Evolutionary conservation across 2,113 vertebrate genomes (phyloP), one percentile per base, ranked within the genome.

Genomic region (Syngnathus scovelli): DNA sequence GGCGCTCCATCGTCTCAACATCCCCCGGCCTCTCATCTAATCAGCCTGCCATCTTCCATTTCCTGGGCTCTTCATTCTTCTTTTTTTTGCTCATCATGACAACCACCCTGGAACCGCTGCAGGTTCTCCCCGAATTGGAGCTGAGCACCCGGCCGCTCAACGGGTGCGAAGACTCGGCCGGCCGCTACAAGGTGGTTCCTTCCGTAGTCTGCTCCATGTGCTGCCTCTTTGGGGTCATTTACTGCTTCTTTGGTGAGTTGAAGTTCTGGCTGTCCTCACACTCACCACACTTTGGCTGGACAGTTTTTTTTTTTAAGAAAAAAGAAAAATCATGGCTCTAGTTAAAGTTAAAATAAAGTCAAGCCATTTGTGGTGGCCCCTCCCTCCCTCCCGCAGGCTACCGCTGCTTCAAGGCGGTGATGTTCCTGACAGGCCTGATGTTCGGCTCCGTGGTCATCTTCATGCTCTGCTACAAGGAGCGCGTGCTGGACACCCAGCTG

Each of bases 381-480:
- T 36, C 18, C 39, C 37, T 15, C 78, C 9, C 15, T n/a, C n/a
- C 39, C 27, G 11, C 78, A 98, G 96, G 97, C 60, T 98, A 98
- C 82, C 97, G 97, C 76, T 98, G 97, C 90, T 99, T 98, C 91
- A 99, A 99, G 83, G 96, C 96, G 0, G 94, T 98, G 70, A 96
- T 99, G 92, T 98, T 98, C 91, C 91, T 98, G 82, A 98, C 97
- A 0, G 97, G 96, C 61, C 83, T 99, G 87, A 95, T 99, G 93
- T 99, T 98, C 0, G 96, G 96, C 78, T 98, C 96, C 0, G 90
- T 97, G 72, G 92, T 99, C 85, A 98, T 99, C 93, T 99, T 99
- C 90, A 93, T 97, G 93, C 90, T 99, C 73, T 99, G 96, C 91
- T 95, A 98, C 90, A 96, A 97, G 90, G 95, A 99, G 87, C 91